These are phyloP conservation scores for Gonocerus acuteangulatus DNA, from an alignment of 2,888 invertebrate species.

Conservation along the genomic window DNA sequence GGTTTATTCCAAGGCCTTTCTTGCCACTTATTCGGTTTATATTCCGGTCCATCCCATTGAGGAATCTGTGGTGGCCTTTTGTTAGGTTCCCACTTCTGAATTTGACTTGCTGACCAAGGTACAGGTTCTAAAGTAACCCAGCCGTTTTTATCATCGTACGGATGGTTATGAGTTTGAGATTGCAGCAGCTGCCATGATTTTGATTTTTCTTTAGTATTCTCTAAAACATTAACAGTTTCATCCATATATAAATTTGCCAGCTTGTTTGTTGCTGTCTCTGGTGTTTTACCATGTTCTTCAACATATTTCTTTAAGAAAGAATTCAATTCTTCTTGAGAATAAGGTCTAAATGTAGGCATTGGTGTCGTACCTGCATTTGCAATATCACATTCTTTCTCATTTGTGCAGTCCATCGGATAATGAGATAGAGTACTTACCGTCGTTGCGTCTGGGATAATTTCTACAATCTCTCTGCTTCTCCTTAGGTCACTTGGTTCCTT, in stretches of 20 bases:
- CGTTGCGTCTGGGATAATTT: slow-evolving; percentile 31
- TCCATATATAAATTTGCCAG: slow-evolving; percentile 39
- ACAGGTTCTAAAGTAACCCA: slow-evolving; percentile 70
- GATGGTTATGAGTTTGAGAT: slow-evolving; percentile 45
- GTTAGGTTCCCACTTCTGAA: slow-evolving; percentile 70
- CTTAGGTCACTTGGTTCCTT: neutral
- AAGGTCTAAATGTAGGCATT: slow-evolving; percentile 47
- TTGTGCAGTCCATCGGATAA: slow-evolving; percentile 31
- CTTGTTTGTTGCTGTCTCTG: slow-evolving; percentile 36
- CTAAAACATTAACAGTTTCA: slow-evolving; percentile 35
- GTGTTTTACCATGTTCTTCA: slow-evolving; percentile 32
- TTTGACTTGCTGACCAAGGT: slow-evolving; percentile 72
- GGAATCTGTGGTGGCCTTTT: slow-evolving; percentile 46
- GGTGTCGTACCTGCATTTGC: slow-evolving; percentile 30
- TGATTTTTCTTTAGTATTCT: slow-evolving; percentile 38
- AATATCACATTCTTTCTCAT: slow-evolving; percentile 29
- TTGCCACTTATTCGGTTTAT: slow-evolving; percentile 43
- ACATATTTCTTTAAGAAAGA: slow-evolving; percentile 38
- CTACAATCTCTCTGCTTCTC: slow-evolving; percentile 28
- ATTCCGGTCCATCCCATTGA: slow-evolving; percentile 36
- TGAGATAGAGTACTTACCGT: slow-evolving; percentile 33
- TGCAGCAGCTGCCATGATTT: slow-evolving; percentile 40
- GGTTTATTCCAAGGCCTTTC: slow-evolving; percentile 45
- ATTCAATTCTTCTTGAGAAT: slow-evolving; percentile 43
- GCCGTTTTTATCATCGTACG: slow-evolving; percentile 62